These are phyloP conservation scores for Neolamprologus kungweensis DNA, from an alignment of 2,113 vertebrate species.

Conservation along the genomic window DNA sequence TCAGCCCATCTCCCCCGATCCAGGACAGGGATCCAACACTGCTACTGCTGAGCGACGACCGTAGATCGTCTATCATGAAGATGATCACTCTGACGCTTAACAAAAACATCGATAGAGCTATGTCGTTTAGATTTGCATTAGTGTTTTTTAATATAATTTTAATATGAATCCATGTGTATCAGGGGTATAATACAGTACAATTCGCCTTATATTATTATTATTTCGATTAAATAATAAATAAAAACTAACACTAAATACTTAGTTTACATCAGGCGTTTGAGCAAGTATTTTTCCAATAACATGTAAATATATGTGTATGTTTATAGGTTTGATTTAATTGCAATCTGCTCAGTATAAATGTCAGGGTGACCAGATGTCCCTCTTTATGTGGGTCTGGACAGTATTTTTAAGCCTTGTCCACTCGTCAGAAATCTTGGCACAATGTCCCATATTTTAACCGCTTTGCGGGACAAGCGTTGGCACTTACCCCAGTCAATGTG, in stretches of 20 bases:
- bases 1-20: conserved; percentile 54
- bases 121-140: background rate
- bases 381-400: background rate
- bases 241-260: background rate
- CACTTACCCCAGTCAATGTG: background rate
- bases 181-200: background rate
- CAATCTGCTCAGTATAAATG: background rate
- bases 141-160: background rate
- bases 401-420: background rate
- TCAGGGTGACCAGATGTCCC: background rate
- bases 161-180: background rate
- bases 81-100: background rate
- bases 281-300: background rate
- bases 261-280: background rate
- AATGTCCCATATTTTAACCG: background rate
- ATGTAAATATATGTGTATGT: background rate
- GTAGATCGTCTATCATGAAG: background rate
- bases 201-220: background rate
- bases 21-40: background rate
- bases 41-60: background rate
- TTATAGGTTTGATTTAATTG: background rate
- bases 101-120: background rate
- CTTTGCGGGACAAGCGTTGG: background rate
- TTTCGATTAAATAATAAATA: background rate
- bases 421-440: background rate